Conservation (phyloP, 2,797 vertebrate species). For the Heterohyrax brucei region DNA sequence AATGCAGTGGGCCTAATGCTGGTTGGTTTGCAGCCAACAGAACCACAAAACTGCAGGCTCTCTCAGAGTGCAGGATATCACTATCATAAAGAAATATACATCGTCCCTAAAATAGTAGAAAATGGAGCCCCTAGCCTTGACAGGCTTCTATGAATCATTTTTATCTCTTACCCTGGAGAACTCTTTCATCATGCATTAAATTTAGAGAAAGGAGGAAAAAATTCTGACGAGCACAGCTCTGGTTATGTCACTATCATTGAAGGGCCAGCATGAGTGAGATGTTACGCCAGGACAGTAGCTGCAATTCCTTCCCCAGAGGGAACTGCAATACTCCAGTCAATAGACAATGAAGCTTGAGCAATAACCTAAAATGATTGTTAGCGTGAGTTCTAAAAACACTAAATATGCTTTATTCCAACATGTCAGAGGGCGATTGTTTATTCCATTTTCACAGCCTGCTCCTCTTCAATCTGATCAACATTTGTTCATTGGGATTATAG, state of each 20-base stretch:
- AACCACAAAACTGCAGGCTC: constrained; percentile 43
- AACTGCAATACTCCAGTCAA: constrained; percentile 54
- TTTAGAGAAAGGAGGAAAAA: constrained; percentile 63
- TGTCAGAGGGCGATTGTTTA: constrained; percentile 79
- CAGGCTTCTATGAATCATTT: constrained; percentile 70
- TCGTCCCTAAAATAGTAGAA: constrained; percentile 54
- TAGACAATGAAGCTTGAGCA: constrained; percentile 51
- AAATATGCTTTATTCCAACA: constrained; percentile 81
- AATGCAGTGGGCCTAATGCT: constrained; percentile 19
- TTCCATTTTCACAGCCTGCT: constrained; percentile 64
- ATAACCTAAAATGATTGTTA: constrained; percentile 75
- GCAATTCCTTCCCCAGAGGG: constrained; percentile 44
- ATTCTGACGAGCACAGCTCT: constrained; percentile 50
- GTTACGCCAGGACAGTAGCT: constrained; percentile 59
- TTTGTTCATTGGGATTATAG: constrained; percentile 69
- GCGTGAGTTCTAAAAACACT: constrained; percentile 26
- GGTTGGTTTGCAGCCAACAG: constrained; percentile 52
- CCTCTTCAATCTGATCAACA: constrained; percentile 73
- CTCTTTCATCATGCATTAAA: constrained; percentile 52
- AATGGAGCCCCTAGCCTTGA: not conserved
- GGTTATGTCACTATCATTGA: constrained; percentile 24
- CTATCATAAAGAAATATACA: constrained; percentile 61
- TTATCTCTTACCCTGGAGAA: constrained; percentile 64
- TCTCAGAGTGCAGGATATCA: constrained; percentile 10
- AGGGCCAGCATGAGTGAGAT: constrained; percentile 52